A percentile compares a stretch with the other conserved stretches of the same genome.
Evolutionary conservation across 2,888 invertebrate genomes (phyloP).

Genomic region (Cataglyphis livida): DNA sequence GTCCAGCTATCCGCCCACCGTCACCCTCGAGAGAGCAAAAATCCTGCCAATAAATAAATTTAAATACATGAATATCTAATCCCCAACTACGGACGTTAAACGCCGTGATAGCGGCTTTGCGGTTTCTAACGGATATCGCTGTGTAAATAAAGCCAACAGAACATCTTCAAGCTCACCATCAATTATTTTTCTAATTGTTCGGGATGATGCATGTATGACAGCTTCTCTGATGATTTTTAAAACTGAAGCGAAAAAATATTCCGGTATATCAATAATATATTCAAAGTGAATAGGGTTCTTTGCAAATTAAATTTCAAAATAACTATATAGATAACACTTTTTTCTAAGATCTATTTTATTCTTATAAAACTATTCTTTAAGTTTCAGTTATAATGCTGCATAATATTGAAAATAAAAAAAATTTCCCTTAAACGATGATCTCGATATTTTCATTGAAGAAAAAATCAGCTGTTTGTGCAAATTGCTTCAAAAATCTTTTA

Average conservation of each 20-base stretch:
- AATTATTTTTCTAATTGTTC: slow-evolving; percentile 11
- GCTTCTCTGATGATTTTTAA: neutral
- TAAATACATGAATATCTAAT: slow-evolving; percentile 85
- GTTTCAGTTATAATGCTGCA: neutral
- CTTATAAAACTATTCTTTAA: neutral
- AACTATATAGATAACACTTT: neutral
- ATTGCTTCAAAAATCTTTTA: neutral
- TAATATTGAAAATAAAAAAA: neutral
- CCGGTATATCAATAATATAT: neutral
- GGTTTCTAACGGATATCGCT: slow-evolving; percentile 65
- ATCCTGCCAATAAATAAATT: slow-evolving; percentile 85
- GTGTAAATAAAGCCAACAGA: slow-evolving; percentile 15
- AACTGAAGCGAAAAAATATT: neutral
- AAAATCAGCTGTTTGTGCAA: neutral
- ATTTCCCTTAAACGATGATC: neutral
- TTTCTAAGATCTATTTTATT: neutral
- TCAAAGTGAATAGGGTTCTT: neutral
- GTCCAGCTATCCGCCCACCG: slow-evolving; percentile 60
- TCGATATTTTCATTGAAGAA: too few species aligned
- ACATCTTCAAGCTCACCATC: slow-evolving; percentile 12
- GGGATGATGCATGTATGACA: neutral
- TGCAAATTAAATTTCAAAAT: neutral
- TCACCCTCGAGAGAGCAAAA: slow-evolving; percentile 77
- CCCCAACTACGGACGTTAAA: slow-evolving; percentile 61
- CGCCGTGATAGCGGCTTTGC: slow-evolving; percentile 69